phyloP scores from a whole-genome alignment of 2,888 invertebrate genomes.

The Drosophila neotestacea region DNA sequence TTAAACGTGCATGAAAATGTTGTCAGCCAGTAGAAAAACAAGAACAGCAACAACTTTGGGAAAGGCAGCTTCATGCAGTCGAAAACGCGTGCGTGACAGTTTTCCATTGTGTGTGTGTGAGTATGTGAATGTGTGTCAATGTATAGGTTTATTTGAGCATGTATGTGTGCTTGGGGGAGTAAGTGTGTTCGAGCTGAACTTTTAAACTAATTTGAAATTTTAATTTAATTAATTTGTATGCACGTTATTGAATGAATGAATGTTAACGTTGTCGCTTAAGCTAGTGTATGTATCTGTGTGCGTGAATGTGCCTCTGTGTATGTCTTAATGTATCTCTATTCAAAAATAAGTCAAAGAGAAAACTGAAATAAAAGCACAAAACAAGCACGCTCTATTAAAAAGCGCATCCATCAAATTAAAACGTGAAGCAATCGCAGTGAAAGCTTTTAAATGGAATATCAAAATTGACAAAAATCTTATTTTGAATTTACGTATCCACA shows the following conservation, averaged over 20 bases:
- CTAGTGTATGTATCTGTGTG: neutral
- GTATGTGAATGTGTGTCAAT: neutral
- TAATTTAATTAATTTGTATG: slow-evolving; percentile 75
- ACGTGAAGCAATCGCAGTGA: too few species aligned
- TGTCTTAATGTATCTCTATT: neutral
- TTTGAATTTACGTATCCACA: too few species aligned
- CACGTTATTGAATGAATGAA: slow-evolving; percentile 39
- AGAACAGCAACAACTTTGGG: slow-evolving; percentile 13
- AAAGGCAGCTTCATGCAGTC: slow-evolving; percentile 19
- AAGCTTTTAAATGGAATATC: too few species aligned
- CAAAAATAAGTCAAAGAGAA: neutral
- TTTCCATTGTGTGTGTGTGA: slow-evolving; percentile 10
- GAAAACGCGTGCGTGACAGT: slow-evolving; percentile 53
- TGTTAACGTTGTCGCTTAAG: slow-evolving; percentile 2
- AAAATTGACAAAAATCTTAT: too few species aligned
- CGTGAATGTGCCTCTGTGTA: slow-evolving; percentile 1
- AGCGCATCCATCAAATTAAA: neutral
- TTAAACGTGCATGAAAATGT: slow-evolving; percentile 73
- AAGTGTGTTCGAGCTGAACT: slow-evolving; percentile 45
- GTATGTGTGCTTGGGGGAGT: slow-evolving; percentile 1
- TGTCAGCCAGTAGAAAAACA: slow-evolving; percentile 38
- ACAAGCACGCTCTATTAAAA: slow-evolving; percentile 2
- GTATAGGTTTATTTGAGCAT: neutral
- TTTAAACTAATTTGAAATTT: slow-evolving; percentile 76
- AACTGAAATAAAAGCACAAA: neutral